Evolutionary conservation across 2,113 vertebrate genomes (phyloP), one percentile per base, ranked within the genome.

Genomic region (Grallaria varia): DNA sequence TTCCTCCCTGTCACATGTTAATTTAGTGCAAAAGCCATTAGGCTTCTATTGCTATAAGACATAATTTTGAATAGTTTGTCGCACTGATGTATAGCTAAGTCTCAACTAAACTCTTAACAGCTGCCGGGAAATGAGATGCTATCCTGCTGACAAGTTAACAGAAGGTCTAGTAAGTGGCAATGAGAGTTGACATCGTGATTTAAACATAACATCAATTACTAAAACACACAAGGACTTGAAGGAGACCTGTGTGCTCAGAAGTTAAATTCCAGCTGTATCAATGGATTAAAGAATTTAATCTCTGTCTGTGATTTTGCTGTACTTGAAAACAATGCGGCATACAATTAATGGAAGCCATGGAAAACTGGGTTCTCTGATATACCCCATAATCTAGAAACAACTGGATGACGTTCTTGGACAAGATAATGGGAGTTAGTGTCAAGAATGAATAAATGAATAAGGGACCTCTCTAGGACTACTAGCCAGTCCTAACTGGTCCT

Each of bases 21-120:
- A 93, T 85, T 92, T 86, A 86, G 69, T 80, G 64, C 68, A 86
- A 88, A 90, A 94, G 8, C 23, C 71, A 77, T 93, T 93, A 88
- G 33, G n/a, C 35, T 93, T 93, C 90, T 87, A 58, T 71, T 77
- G 59, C 76, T 81, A 76, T 67, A 74, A 92, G 74, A 72, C 77
- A 45, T 80, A n/a, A 90, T 95, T 90, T 88, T 80, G 45, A 71
- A 85, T 74, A 42, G 79, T 94, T 92, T 81, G 39, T 76, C 1
- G 14, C 84, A 27, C 55, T 88, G 79, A 86, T 88, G 63, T 81
- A 80, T 80, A 74, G 55, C 45, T 76, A 58, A 50, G 39, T 77
- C 68, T 88, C 64, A 66, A 55, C 72, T 39, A 80, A 95, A 93
- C 68, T 90, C 85, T 42, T 63, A 92, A 79, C 79, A 90, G 88